Base-by-base conservation (phyloP, 2,888 invertebrate species). In the Pristionchus japonicus region DNA sequence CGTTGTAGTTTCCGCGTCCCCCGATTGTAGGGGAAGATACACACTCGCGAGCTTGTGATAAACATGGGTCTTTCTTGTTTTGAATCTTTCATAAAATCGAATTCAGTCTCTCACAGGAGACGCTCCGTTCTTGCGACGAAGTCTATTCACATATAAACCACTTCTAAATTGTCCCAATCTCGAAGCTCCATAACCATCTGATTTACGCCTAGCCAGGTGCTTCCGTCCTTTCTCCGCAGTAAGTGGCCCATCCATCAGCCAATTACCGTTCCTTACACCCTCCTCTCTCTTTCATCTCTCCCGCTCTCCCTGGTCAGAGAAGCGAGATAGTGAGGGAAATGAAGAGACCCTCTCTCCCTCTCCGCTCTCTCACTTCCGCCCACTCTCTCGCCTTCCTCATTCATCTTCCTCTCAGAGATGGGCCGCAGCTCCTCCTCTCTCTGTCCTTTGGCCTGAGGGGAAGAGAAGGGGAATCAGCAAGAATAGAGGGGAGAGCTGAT, bases 201-300 rank as follows among this genome's bases (percentile, higher is more conserved):
- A 57, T 57, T 57, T 57, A 57, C 4, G 23, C 6, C 23, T 57
- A 57, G 57, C 57, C 57, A 57, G 57, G 57, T 57, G 57, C 57
- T 57, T 57, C 52, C 52, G 52, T 17, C 20, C 31, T 67, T n/a
- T n/a, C n/a, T n/a, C n/a, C n/a, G 31, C 64, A 31, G 64, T 17
- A 67, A 67, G 27, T 67, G 31, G 31, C 15, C 70, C 37, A 70
- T 70, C 70, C 70, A 70, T 70, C 77, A 77, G 20, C 77, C 77
- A 77, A 77, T 77, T 77, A 77, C 77, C 77, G 77, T 77, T 77
- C 77, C 70, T 77, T 47, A 77, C 77, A 77, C 77, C 43, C 47
- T n/a, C n/a, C n/a, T n/a, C n/a, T 27, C 77, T 47, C 77, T 77
- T 27, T 47, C 77, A 27, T 77, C 77, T 77, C n/a, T 43, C 47